Conservation (phyloP, 2,888 invertebrate genomes). For the Parasteatoda lunata region DNA sequence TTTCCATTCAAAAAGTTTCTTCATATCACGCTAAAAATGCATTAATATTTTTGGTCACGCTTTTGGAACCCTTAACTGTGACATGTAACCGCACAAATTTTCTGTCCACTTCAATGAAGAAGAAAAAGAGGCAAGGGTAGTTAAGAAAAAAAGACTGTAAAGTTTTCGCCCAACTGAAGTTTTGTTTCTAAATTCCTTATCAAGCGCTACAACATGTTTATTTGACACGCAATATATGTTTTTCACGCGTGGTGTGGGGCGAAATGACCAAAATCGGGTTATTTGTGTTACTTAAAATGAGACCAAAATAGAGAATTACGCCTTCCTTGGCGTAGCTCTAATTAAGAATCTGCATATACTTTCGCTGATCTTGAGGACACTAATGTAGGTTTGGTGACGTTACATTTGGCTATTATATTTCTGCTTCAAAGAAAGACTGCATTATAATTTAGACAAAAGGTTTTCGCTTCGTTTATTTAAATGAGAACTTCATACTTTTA, state of each 20-base stretch:
- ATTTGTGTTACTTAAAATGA: too few relatives aligned
- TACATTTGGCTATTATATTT: too few relatives aligned
- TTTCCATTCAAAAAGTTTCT: slow-evolving; percentile 27
- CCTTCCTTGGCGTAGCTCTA: slow-evolving; percentile 6
- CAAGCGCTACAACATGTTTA: slow-evolving; percentile 29
- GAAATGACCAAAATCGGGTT: not conserved
- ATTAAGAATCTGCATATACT: slow-evolving; percentile 35
- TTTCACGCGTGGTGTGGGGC: slow-evolving; percentile 15
- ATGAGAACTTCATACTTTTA: too few relatives aligned
- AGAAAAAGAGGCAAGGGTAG: not conserved
- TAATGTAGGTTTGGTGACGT: too few relatives aligned
- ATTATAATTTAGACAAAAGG: too few relatives aligned
- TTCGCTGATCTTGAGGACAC: not conserved
- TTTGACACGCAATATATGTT: slow-evolving; percentile 37
- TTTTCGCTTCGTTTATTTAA: too few relatives aligned
- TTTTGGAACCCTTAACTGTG: not conserved
- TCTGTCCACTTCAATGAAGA: not conserved
- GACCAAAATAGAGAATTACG: slow-evolving; percentile 14
- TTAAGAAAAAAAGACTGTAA: not conserved
- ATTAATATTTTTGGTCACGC: slow-evolving; percentile 49
- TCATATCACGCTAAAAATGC: slow-evolving; percentile 53
- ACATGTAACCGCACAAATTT: not conserved
- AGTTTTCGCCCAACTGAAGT: slow-evolving; percentile 40
- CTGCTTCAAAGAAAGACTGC: too few relatives aligned
- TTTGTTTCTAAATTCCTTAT: slow-evolving; percentile 37